Base-by-base conservation (phyloP, 2,113 vertebrate species). In the Conger conger region DNA sequence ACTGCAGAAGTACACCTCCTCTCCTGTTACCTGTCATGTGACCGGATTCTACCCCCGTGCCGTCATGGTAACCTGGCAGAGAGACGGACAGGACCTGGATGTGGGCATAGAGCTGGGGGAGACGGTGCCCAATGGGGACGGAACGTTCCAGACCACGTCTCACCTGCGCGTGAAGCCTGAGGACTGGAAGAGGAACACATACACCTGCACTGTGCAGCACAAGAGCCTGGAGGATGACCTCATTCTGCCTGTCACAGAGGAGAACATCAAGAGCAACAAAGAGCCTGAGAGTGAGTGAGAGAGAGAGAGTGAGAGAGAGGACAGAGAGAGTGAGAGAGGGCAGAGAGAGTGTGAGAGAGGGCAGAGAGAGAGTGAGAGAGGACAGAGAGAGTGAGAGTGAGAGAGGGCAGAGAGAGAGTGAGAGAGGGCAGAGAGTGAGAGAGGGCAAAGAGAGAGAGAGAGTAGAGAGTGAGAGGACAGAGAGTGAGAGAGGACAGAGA, bases 41-140 rank as follows among this genome's bases (percentile, higher is more conserved):
- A 92, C 91, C 0, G 88, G 89, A 16, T 94, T 93, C 89, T 92
- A 89, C 33, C 94, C 93, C 1, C 87, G 20, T 18, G 83, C 16
- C 50, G 9, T 88, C 30, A 50, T 20, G 17, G 78, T 90, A 80
- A 7, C 79, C 82, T 90, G 90, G 90, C 0, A 8, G 80, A 89
- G 36, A 38, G 80, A 90, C n/a, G 85, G 84, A 78, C 42, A 37
- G 57, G 85, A 92, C 13, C 15, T 90, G 42, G 0, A 90, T 13
- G 76, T 91, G 11, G 50, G 87, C 3, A 88, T 94, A 82, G 80
- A 88, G 0, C 16, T 50, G 0, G 80, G 86, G 33, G 89, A 91
- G 78, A 86, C 87, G 77, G 85, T 91, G 57, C 89, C 84, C 76
- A 93, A 93, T 53, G 82, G 83, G 1, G 90, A 92, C 35, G 88